A percentile compares a stretch with the other conserved stretches of the same genome.
Conservation (phyloP, 2,888 invertebrate genomes). For the Frankliniella fusca region DNA sequence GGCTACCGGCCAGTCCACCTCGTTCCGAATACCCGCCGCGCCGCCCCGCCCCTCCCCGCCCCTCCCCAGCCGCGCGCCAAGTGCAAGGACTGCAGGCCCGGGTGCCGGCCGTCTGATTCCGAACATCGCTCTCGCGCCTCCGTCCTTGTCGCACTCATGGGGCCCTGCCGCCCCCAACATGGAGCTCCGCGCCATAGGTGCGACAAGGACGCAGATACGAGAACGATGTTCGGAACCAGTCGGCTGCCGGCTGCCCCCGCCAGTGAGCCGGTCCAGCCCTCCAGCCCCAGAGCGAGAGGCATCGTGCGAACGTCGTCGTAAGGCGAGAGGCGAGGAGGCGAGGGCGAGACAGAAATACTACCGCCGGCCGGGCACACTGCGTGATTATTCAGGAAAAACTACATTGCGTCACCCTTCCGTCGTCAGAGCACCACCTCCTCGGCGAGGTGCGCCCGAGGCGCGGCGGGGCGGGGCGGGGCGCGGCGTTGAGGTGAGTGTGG, state of each 20-base stretch:
- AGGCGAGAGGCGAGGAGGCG: neutral
- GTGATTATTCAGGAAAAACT: too few relatives aligned
- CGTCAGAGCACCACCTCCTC: too few relatives aligned
- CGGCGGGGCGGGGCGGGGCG: neutral
- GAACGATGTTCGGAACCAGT: neutral
- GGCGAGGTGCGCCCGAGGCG: too few relatives aligned
- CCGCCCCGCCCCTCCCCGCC: neutral
- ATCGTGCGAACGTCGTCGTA: neutral
- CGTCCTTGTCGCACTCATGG: too few relatives aligned
- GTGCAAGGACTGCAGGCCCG: constrained; percentile 17
- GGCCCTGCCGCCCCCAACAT: too few relatives aligned
- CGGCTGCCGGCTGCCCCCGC: too few relatives aligned
- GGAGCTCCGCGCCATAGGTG: too few relatives aligned
- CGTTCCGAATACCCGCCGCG: constrained; percentile 9
- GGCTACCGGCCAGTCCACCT: neutral
- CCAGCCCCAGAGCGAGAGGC: neutral
- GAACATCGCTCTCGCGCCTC: too few relatives aligned
- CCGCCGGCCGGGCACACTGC: too few relatives aligned
- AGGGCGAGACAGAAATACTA: neutral
- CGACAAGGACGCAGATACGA: too few relatives aligned
- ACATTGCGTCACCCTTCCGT: too few relatives aligned
- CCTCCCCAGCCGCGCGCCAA: neutral
- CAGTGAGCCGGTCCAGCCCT: neutral
- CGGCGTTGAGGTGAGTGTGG: neutral
- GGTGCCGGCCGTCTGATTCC: too few relatives aligned